These are phyloP conservation scores for Fistularia tabacaria DNA, from an alignment of 2,797 vertebrate genomes.

Conservation along the genomic window DNA sequence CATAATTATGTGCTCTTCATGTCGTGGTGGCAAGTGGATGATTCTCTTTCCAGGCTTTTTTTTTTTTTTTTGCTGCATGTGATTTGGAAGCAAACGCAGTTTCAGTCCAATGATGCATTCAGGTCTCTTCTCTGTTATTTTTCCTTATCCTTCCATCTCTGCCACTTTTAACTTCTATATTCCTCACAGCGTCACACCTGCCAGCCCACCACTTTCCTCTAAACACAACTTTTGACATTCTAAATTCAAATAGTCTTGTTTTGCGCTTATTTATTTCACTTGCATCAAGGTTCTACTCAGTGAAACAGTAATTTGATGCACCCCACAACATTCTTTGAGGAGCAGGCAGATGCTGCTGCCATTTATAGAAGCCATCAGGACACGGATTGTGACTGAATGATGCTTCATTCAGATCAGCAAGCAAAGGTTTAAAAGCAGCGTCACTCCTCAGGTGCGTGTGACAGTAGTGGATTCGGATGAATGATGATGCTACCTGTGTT, in stretches of 20 bases:
- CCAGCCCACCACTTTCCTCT: background rate
- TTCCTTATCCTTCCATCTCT: conserved; percentile 38
- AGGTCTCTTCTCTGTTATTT: background rate
- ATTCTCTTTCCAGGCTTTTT: background rate
- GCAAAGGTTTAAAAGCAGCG: background rate
- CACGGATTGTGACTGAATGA: conserved; percentile 10
- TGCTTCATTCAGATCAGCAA: conserved; percentile 36
- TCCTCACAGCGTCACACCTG: no score
- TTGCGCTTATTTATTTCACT: conserved; percentile 48
- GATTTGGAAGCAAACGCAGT: conserved; percentile 29
- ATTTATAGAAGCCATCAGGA: conserved; percentile 22
- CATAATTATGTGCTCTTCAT: conserved; percentile 39
- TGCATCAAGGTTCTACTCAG: conserved; percentile 17
- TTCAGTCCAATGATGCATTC: conserved; percentile 12
- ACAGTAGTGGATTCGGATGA: conserved; percentile 16
- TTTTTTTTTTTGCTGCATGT: conserved; percentile 19
- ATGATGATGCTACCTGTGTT: conserved; percentile 36
- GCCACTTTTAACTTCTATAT: conserved; percentile 20
- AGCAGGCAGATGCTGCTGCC: conserved; percentile 18
- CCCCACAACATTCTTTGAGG: conserved; percentile 30
- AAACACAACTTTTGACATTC: conserved; percentile 35
- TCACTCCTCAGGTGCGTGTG: conserved; percentile 14
- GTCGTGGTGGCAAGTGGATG: conserved; percentile 1
- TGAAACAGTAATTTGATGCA: background rate
- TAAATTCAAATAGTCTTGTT: conserved; percentile 56